phyloP scores from a whole-genome alignment of 1,140 invertebrate species.

The Drosophila sulfurigaster region DNA sequence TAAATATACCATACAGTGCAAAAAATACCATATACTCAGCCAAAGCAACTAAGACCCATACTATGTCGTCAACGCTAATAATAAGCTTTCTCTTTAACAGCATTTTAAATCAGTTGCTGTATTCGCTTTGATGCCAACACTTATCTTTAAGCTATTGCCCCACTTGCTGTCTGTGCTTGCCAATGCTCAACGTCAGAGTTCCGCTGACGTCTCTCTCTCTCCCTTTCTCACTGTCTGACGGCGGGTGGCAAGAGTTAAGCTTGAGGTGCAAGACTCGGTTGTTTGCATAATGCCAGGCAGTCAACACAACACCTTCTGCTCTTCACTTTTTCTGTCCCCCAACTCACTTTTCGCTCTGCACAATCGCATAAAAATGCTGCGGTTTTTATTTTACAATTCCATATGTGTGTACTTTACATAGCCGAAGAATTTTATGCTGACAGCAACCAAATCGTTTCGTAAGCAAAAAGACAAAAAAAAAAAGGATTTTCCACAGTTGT shows the following conservation, averaged over 20 bases:
- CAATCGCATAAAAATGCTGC: conserved; percentile 57
- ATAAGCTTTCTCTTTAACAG: too few species aligned
- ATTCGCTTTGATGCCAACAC: neutral
- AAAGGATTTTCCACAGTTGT: neutral
- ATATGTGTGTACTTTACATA: conserved; percentile 59
- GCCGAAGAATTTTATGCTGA: conserved; percentile 66
- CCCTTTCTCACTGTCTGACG: too few species aligned
- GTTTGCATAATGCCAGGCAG: conserved; percentile 76
- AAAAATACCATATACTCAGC: too few species aligned
- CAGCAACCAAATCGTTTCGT: conserved; percentile 63
- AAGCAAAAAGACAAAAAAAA: conserved; percentile 3
- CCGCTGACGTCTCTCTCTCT: conserved; percentile 5
- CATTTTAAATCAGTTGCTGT: too few species aligned
- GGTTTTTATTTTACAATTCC: conserved; percentile 79
- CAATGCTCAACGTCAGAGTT: conserved; percentile 56
- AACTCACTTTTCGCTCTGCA: neutral
- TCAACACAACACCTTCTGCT: conserved; percentile 43
- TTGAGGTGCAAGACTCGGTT: conserved; percentile 44
- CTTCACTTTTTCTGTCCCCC: neutral
- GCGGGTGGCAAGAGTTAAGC: conserved; percentile 30
- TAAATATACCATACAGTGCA: too few species aligned
- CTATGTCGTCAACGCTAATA: too few species aligned
- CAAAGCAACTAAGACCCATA: too few species aligned
- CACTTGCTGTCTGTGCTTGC: conserved; percentile 42
- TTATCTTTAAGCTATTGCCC: conserved; percentile 18